Percentiles rank a stretch among this genome's conserved stretches.
These are phyloP conservation scores for Canis aureus DNA, from an alignment of 2,113 vertebrate genomes.

Conservation along the genomic window DNA sequence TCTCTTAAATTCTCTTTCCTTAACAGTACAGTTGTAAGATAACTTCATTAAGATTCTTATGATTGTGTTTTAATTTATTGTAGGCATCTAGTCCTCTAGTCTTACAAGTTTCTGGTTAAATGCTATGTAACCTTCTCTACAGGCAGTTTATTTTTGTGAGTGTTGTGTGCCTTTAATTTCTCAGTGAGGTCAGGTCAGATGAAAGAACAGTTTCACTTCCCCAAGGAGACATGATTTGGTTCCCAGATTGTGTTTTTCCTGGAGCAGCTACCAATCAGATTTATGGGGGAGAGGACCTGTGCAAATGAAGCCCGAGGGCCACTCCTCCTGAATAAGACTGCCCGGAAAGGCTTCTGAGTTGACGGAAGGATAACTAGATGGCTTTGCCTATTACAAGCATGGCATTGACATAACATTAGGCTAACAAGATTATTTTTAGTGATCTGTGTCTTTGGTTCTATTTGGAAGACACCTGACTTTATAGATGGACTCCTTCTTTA, in stretches of 20 bases:
- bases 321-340: not conserved
- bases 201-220: conserved; percentile 26
- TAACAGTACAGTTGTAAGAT: not conserved
- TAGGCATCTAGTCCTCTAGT: not conserved
- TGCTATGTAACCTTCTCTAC: not conserved
- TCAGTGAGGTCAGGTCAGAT: not conserved
- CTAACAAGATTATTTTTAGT: conserved; percentile 63
- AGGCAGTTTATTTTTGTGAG: not conserved
- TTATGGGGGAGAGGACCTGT: not conserved
- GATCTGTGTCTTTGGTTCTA: conserved; percentile 61
- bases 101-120: conserved; percentile 40
- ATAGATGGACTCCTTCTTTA: conserved; percentile 37
- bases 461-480: conserved; percentile 68
- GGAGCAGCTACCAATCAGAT: not conserved
- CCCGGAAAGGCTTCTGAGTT: not conserved
- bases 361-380: not conserved
- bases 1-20: conserved; percentile 4
- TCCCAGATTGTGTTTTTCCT: not conserved
- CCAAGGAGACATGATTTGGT: not conserved
- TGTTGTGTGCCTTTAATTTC: conserved; percentile 1
- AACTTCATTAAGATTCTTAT: conserved; percentile 6
- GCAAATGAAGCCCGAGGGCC: not conserved
- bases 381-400: not conserved
- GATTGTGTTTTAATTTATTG: not conserved
- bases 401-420: not conserved